Evolutionary conservation across 2,888 invertebrate genomes (phyloP).

Genomic region (Congeria kusceri): DNA sequence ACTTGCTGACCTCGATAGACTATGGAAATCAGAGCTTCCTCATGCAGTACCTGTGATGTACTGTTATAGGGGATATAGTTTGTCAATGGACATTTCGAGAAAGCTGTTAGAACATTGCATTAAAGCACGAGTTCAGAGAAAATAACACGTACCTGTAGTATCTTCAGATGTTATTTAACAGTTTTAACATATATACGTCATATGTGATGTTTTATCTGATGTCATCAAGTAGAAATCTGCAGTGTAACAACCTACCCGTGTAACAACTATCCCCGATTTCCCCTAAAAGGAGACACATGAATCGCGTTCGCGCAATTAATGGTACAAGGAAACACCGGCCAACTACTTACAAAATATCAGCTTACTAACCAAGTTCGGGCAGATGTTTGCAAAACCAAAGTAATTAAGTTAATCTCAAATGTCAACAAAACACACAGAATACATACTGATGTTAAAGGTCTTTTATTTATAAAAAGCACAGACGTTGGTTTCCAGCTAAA

Average conservation of each 20-base stretch:
- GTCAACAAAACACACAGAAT: not conserved
- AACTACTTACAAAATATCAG: not conserved
- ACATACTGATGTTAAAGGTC: not conserved
- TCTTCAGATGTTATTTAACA: not conserved
- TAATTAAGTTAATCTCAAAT: no score
- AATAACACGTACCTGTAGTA: not conserved
- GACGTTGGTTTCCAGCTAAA: not conserved
- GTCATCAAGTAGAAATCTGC: no score
- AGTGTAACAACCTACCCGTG: no score
- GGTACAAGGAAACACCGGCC: not conserved
- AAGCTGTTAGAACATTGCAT: not conserved
- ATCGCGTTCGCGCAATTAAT: not conserved
- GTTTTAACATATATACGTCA: no score
- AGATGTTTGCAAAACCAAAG: not conserved
- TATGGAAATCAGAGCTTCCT: not conserved
- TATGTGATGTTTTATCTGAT: no score
- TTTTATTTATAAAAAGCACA: not conserved
- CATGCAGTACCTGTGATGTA: not conserved
- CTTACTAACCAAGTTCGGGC: not conserved
- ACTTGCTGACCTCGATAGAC: conserved; percentile 3
- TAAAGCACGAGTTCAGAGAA: not conserved
- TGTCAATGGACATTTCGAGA: not conserved
- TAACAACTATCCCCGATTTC: no score
- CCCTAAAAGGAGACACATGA: no score
- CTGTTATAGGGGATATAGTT: conserved; percentile 1